Percentiles rank a stretch among this genome's conserved stretches.
phyloP scores from a whole-genome alignment of 30 jellyfish, hydroid and myxozoan genomes.

The Phacellophora camtschatica region DNA sequence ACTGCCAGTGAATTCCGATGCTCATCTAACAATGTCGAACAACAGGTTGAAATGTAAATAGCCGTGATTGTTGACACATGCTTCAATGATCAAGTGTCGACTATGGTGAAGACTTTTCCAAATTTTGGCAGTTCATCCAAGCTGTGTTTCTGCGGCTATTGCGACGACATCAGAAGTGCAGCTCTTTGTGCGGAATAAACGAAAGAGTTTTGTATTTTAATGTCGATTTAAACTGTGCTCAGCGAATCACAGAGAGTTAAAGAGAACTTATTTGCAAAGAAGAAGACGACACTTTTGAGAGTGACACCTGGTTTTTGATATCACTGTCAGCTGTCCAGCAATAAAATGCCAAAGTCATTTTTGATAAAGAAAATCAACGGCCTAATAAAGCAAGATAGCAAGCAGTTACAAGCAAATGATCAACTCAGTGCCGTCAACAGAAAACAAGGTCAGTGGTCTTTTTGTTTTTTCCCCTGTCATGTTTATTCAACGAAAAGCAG shows the following conservation, averaged over 20 bases:
- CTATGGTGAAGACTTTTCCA: no score
- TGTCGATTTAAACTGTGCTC: conserved; percentile 47
- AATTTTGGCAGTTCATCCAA: no score
- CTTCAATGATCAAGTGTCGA: not conserved
- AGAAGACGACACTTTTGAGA: no score
- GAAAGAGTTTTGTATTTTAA: no score
- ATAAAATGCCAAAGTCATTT: conserved; percentile 70
- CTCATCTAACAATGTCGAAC: conserved; percentile 10
- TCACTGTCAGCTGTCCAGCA: not conserved
- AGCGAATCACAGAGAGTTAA: conserved; percentile 16
- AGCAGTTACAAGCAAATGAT: not conserved
- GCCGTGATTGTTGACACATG: conserved; percentile 6
- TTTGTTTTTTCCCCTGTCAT: no score
- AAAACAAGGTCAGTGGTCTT: conserved; percentile 3
- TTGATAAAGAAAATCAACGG: conserved; percentile 54
- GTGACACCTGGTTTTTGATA: no score
- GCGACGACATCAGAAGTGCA: no score
- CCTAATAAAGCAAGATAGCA: conserved; percentile 76
- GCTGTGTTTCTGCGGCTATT: no score
- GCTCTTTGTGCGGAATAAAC: no score
- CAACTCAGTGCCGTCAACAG: not conserved
- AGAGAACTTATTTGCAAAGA: no score
- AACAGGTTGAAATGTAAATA: conserved; percentile 57
- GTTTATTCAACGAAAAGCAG: no score
- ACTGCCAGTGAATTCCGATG: conserved; percentile 27